Evolutionary conservation across 1,140 invertebrate species (phyloP).

Genomic region (Sesamia nonagrioides): DNA sequence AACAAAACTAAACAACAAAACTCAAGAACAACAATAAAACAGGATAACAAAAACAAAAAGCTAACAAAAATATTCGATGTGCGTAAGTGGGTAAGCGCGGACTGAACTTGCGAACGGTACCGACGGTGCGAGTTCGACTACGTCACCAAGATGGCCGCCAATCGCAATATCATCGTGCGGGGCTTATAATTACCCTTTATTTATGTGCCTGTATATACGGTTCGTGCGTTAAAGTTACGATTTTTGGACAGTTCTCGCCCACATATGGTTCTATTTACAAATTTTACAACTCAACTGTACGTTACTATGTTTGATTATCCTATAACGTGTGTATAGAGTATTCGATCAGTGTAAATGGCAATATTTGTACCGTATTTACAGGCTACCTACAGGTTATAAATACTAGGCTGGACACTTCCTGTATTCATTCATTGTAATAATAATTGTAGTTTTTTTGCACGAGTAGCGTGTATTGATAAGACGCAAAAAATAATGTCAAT

Average conservation of each 20-base stretch:
- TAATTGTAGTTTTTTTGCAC: neutral
- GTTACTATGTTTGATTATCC: neutral
- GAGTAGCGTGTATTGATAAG: constrained; percentile 18
- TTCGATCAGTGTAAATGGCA: too few species aligned
- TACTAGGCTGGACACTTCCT: neutral
- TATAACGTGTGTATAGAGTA: too few species aligned
- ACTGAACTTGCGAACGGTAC: too few species aligned
- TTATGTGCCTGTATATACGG: neutral
- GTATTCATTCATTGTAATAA: neutral
- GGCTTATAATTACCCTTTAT: constrained; percentile 15
- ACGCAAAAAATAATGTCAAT: constrained; percentile 19
- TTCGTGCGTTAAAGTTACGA: neutral
- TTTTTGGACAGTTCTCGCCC: constrained; percentile 1
- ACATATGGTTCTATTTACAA: constrained; percentile 13
- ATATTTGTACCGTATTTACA: neutral
- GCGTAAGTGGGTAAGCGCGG: too few species aligned
- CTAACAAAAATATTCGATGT: too few species aligned
- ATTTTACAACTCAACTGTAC: neutral
- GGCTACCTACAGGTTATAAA: neutral
- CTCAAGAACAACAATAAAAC: too few species aligned
- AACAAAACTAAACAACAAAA: too few species aligned
- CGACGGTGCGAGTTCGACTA: too few species aligned
- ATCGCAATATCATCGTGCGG: too few species aligned
- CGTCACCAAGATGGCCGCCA: too few species aligned
- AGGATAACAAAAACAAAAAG: too few species aligned